phyloP scores from a whole-genome alignment of 2,888 invertebrate genomes.

The Lysandra bellargus region DNA sequence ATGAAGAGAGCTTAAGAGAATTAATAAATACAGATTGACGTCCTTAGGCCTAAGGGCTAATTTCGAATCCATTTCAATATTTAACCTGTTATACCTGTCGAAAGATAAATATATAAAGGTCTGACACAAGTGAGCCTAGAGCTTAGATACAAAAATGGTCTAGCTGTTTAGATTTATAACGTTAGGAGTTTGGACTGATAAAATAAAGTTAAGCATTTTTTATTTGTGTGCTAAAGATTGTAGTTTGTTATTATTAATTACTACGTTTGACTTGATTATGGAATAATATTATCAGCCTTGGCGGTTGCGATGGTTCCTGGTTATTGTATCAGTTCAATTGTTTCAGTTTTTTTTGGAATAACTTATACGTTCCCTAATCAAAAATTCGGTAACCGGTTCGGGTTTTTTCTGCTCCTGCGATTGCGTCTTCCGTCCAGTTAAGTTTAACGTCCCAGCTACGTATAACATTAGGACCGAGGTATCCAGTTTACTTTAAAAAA shows the following conservation, averaged over 20 bases:
- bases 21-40: neutral
- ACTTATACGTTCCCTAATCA: conserved; percentile 17
- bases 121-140: no score
- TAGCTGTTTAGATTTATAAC: no score
- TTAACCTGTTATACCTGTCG: no score
- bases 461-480: no score
- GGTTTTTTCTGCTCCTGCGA: neutral
- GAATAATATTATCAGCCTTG: neutral
- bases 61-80: no score
- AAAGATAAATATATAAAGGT: no score
- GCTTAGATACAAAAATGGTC: no score
- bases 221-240: neutral
- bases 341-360: conserved; percentile 14
- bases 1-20: no score
- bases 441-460: neutral
- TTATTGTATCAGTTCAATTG: conserved; percentile 6
- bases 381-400: neutral
- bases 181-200: no score
- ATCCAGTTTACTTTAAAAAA: no score
- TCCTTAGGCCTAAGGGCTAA: no score
- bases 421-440: neutral
- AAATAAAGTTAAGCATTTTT: neutral
- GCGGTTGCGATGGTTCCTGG: neutral
- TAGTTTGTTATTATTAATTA: neutral
- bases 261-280: neutral